phyloP scores from a whole-genome alignment of 2,888 invertebrate genomes.

The Acleris cristana region DNA sequence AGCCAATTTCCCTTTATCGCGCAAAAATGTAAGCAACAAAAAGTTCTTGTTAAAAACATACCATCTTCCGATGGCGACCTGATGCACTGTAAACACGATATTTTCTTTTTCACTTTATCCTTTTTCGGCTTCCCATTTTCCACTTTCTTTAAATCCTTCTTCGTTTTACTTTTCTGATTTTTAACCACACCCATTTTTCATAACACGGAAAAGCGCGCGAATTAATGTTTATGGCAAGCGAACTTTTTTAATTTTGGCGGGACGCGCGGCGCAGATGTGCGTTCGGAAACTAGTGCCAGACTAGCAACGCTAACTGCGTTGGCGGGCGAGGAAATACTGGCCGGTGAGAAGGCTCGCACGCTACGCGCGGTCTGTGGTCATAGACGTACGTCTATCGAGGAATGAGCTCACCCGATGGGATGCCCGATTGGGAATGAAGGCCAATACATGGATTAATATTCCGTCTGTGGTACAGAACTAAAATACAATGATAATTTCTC shows the following conservation, averaged over 20 bases:
- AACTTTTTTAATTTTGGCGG: slow-evolving; percentile 49
- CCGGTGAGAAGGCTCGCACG: slow-evolving; percentile 58
- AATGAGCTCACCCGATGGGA: slow-evolving; percentile 74
- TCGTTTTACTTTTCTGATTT: slow-evolving; percentile 67
- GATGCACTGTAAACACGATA: slow-evolving; percentile 82
- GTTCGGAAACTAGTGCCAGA: slow-evolving; percentile 78
- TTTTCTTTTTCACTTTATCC: slow-evolving; percentile 79
- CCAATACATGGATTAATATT: slow-evolving; percentile 74
- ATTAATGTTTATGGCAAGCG: slow-evolving; percentile 40
- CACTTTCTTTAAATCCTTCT: slow-evolving; percentile 51
- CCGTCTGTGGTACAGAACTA: slow-evolving; percentile 65
- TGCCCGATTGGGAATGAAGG: slow-evolving; percentile 80
- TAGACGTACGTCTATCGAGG: slow-evolving; percentile 59
- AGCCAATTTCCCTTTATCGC: slow-evolving; percentile 8
- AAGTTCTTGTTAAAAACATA: slow-evolving; percentile 47
- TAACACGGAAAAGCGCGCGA: slow-evolving; percentile 47
- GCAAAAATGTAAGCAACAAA: background rate
- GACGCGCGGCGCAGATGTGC: slow-evolving; percentile 68
- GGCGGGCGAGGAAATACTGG: slow-evolving; percentile 73
- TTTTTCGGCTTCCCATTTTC: slow-evolving; percentile 69
- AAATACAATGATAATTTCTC: slow-evolving; percentile 71
- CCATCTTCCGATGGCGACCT: slow-evolving; percentile 75
- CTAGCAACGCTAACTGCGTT: slow-evolving; percentile 80
- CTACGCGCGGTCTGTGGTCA: slow-evolving; percentile 48
- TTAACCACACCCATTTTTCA: slow-evolving; percentile 78